Evolutionary conservation across 2,888 invertebrate genomes (phyloP), one percentile per base, ranked within the genome.

Genomic region (Ophioninae sp.): DNA sequence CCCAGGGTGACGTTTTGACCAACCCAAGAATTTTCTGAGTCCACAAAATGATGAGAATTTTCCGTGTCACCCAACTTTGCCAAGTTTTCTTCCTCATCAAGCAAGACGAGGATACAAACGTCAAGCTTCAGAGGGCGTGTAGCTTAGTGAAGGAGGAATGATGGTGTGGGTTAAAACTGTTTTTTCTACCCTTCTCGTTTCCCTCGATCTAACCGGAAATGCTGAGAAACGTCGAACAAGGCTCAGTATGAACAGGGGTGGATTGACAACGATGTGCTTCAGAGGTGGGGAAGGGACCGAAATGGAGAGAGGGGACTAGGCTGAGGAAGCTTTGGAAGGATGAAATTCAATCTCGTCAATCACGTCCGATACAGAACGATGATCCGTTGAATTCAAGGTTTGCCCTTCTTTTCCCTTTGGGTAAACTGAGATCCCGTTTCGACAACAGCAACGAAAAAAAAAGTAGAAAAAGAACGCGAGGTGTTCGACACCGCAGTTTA

Each of bases 321-420:
- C 23, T 59, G 20, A 41, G 39, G 37, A 17, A 30, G 41, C 59
- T 59, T 57, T 20, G 17, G 37, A 50, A 50, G 57, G 50, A 44
- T 70, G 59, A 82, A 82, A 79, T 82, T 79, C 82, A 82, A 82
- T 82, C 79, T 75, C 44, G 13, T 20, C 56, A 59, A 72, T 72
- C 72, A n/a, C 59, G 41, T 57, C 13, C 59, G 56, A 70, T 74
- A 62, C 67, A 62, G 65, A 74, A 13, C 61, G 75, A 82, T 79
- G 75, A 78, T 67, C 73, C 73, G 67, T 65, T 56, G 65, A 70
- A 61, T 69, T 23, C 57, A 20, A 23, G 37, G 41, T 39, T 73
- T 8, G 44, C n/a, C 39, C 62, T 76, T 76, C 21, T 70, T 75
- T 70, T 3, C 23, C 8, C 68, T 39, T 23, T 68, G 23, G 50